These are phyloP conservation scores for Leguminivora glycinivorella DNA, from an alignment of 1,140 invertebrate species.

Conservation along the genomic window DNA sequence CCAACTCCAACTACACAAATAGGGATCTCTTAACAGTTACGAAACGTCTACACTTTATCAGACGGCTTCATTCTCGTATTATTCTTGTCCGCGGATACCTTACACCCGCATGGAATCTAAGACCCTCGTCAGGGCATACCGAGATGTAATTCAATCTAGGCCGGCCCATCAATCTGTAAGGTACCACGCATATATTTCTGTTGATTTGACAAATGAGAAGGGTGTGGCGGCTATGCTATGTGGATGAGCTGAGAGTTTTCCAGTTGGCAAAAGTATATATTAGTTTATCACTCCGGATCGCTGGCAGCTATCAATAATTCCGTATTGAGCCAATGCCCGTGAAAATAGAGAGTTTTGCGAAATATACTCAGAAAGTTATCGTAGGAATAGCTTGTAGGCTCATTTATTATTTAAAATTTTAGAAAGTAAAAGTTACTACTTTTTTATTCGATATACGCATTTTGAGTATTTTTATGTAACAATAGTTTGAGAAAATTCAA, in stretches of 20 bases:
- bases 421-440: too few species aligned
- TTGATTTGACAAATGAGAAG: conserved; percentile 79
- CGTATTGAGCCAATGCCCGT: neutral
- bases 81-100: conserved; percentile 55
- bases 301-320: conserved; percentile 32
- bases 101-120: conserved; percentile 63
- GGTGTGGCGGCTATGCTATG: conserved; percentile 60
- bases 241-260: conserved; percentile 49
- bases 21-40: conserved; percentile 33
- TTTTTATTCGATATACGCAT: too few species aligned
- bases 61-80: conserved; percentile 58
- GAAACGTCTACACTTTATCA: conserved; percentile 45
- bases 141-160: conserved; percentile 76
- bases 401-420: neutral
- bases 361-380: neutral
- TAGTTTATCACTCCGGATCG: conserved; percentile 41
- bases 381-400: neutral
- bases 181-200: conserved; percentile 77
- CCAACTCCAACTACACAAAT: conserved; percentile 15
- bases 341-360: neutral
- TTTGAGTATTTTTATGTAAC: too few species aligned
- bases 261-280: conserved; percentile 47
- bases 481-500: too few species aligned
- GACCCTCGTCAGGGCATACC: conserved; percentile 74
- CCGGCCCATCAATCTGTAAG: conserved; percentile 73